Conservation (phyloP, 2,113 vertebrate genomes). For the Oreochromis tanganicae region DNA sequence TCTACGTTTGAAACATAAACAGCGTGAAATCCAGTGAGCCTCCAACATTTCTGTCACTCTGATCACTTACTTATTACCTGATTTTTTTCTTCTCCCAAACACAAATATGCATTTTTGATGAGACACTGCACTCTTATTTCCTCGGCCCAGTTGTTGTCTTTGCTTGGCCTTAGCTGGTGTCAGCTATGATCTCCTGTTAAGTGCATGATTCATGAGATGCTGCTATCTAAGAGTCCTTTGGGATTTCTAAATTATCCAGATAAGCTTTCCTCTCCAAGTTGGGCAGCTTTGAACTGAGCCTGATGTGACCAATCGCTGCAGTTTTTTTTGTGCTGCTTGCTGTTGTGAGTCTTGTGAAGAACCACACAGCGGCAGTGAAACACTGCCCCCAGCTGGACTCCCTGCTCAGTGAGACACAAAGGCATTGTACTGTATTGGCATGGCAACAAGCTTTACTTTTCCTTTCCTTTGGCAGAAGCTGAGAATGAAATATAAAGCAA, state of each 20-base stretch:
- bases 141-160: background rate
- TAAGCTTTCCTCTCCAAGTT: constrained; percentile 32
- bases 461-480: background rate
- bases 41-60: background rate
- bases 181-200: constrained; percentile 24
- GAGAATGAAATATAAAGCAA: background rate
- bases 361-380: constrained; percentile 2
- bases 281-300: constrained; percentile 24
- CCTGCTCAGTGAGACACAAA: background rate
- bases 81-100: background rate
- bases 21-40: background rate
- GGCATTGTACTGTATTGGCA: background rate
- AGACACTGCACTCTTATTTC: background rate
- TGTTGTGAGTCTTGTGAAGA: background rate
- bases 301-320: constrained; percentile 30
- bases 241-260: constrained; percentile 41
- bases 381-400: constrained; percentile 62
- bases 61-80: background rate
- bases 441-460: background rate
- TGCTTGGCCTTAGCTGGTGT: background rate
- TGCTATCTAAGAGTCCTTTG: constrained; percentile 27
- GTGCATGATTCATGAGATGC: constrained; percentile 20
- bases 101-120: background rate
- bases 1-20: background rate
- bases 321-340: background rate